Evolutionary conservation across 2,888 invertebrate genomes (phyloP).

Genomic region (Pterobdella sp.): DNA sequence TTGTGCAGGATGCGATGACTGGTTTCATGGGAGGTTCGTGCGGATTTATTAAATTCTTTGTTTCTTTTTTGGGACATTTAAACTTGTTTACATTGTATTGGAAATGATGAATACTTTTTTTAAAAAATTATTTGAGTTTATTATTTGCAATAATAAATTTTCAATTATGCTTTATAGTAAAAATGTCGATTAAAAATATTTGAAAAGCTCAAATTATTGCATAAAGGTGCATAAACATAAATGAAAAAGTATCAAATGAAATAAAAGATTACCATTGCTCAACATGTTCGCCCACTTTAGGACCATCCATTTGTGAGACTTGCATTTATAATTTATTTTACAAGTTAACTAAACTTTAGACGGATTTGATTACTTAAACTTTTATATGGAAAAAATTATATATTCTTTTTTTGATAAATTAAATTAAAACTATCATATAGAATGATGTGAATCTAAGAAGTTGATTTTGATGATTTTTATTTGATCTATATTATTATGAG

Average conservation of each 20-base stretch:
- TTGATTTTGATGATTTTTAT: too few species aligned
- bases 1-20: conserved; percentile 21
- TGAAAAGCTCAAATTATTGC: not conserved
- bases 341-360: too few species aligned
- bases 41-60: not conserved
- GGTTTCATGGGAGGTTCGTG: conserved; percentile 27
- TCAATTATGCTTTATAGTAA: not conserved
- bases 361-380: too few species aligned
- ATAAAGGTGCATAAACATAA: not conserved
- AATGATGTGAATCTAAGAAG: too few species aligned
- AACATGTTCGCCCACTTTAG: not conserved
- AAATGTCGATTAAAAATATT: not conserved
- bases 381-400: too few species aligned
- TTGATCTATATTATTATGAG: not conserved
- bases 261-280: conserved; percentile 11
- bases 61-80: conserved; percentile 4
- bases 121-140: not conserved
- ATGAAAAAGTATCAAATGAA: conserved; percentile 4
- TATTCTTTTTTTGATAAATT: too few species aligned
- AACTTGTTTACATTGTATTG: conserved; percentile 10
- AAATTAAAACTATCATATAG: too few species aligned
- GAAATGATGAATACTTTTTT: not conserved
- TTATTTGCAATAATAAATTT: not conserved
- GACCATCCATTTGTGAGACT: conserved; percentile 13
- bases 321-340: too few species aligned